Percentiles rank a stretch among this genome's conserved stretches.
phyloP scores from a whole-genome alignment of 2,797 vertebrate genomes.

The Sebastes goodei region DNA sequence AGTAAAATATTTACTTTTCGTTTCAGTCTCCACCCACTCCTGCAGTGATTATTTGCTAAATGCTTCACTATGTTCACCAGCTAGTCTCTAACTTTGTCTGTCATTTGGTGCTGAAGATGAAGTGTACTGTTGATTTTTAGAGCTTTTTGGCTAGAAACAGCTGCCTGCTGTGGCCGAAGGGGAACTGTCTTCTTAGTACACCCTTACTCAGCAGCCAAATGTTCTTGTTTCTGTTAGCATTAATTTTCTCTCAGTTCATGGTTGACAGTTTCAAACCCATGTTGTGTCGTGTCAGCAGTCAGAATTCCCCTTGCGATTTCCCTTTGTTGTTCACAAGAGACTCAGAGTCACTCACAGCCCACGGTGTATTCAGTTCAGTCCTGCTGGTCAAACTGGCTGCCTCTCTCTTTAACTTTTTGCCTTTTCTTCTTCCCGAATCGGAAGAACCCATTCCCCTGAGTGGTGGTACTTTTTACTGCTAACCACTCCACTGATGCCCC shows the following conservation, averaged over 20 bases:
- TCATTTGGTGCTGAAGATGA: neutral
- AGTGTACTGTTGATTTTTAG: neutral
- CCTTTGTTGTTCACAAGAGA: neutral
- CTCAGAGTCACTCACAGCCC: neutral
- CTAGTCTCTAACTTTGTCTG: neutral
- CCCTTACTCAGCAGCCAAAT: neutral
- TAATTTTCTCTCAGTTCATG: conserved; percentile 1
- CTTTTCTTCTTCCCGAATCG: neutral
- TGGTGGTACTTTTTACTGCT: neutral
- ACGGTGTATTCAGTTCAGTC: neutral
- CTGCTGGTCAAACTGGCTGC: neutral
- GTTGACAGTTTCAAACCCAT: neutral
- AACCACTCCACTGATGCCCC: neutral
- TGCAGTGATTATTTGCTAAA: neutral
- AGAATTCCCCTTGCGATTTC: neutral
- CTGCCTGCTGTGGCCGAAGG: neutral
- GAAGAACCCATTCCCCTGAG: neutral
- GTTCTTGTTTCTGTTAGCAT: neutral
- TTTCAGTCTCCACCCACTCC: neutral
- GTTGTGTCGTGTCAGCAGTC: neutral
- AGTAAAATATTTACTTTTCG: neutral
- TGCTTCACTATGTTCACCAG: neutral
- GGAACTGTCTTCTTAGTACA: neutral
- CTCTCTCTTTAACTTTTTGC: neutral
- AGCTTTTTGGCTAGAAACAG: neutral